Evolutionary conservation across 2,113 vertebrate genomes (phyloP).

Genomic region (Peromyscus polionotus): DNA sequence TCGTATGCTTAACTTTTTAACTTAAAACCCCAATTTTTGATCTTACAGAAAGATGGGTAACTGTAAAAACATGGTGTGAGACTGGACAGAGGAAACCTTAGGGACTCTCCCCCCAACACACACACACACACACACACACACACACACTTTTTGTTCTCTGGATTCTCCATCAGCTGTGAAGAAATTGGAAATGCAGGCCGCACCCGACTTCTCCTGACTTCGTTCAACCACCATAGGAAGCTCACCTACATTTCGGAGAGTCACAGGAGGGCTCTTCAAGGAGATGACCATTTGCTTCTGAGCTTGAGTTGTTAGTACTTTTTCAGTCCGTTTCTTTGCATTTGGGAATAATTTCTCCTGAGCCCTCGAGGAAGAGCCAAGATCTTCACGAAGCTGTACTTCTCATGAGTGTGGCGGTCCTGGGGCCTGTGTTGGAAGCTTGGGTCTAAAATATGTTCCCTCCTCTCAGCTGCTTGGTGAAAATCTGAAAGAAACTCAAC

Average conservation of each 20-base stretch:
- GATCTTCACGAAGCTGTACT: not conserved
- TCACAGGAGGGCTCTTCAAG: not conserved
- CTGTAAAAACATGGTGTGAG: not conserved
- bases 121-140: too few relatives aligned
- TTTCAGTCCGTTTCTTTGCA: constrained; percentile 15
- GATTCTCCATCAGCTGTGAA: not conserved
- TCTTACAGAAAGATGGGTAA: not conserved
- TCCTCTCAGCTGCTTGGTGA: not conserved
- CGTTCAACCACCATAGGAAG: not conserved
- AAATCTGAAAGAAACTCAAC: not conserved
- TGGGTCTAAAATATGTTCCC: not conserved
- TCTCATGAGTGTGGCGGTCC: not conserved
- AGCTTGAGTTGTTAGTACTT: not conserved
- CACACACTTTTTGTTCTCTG: not conserved
- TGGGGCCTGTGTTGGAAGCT: not conserved
- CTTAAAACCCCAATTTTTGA: constrained; percentile 1
- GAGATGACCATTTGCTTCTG: not conserved
- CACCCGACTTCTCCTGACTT: not conserved
- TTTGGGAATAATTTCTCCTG: constrained; percentile 18
- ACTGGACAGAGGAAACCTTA: not conserved
- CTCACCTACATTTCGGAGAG: not conserved
- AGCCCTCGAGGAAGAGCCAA: not conserved
- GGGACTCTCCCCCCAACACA: not conserved
- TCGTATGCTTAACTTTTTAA: not conserved
- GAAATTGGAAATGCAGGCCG: not conserved